phyloP scores from a whole-genome alignment of 2,113 vertebrate genomes.

The Ascaphus truei region DNA sequence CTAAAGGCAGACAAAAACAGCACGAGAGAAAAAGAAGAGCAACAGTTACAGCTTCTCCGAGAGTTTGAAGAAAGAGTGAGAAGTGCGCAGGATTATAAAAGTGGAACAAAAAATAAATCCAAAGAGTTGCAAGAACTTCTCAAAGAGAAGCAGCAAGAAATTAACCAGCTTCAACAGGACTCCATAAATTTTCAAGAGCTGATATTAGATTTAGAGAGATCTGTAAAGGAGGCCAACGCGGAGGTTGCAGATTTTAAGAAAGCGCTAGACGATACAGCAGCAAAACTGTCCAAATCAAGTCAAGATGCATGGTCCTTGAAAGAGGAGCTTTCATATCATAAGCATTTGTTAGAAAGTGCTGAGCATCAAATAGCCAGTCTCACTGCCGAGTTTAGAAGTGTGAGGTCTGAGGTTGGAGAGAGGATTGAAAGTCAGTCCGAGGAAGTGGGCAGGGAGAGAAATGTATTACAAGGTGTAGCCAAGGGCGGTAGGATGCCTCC shows the following conservation, averaged over 20 bases:
- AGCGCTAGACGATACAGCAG: slow-evolving; percentile 52
- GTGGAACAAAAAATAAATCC: slow-evolving; percentile 68
- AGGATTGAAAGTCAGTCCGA: slow-evolving; percentile 16
- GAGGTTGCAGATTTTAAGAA: slow-evolving; percentile 54
- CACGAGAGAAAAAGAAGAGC: slow-evolving; percentile 67
- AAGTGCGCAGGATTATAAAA: slow-evolving; percentile 65
- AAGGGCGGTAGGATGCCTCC: slow-evolving; percentile 55
- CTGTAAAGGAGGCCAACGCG: slow-evolving; percentile 60
- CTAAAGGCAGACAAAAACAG: slow-evolving; percentile 59
- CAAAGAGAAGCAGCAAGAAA: slow-evolving; percentile 82
- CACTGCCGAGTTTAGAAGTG: slow-evolving; percentile 43
- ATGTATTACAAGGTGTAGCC: slow-evolving; percentile 60
- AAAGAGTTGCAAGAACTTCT: slow-evolving; percentile 80
- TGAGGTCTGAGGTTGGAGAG: slow-evolving; percentile 52
- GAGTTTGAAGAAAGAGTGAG: slow-evolving; percentile 77
- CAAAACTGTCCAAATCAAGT: slow-evolving; percentile 46
- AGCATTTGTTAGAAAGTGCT: slow-evolving; percentile 52
- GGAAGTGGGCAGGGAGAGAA: slow-evolving; percentile 36
- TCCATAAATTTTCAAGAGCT: slow-evolving; percentile 78
- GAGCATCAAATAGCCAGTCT: slow-evolving; percentile 47
- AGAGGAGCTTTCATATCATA: slow-evolving; percentile 46
- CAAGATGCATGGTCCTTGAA: slow-evolving; percentile 49
- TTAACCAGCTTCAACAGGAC: slow-evolving; percentile 77
- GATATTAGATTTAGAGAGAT: slow-evolving; percentile 72
- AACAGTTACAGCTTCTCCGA: slow-evolving; percentile 68